Evolutionary conservation across 2,888 invertebrate genomes (phyloP).

Genomic region (Limnephilus lunatus): DNA sequence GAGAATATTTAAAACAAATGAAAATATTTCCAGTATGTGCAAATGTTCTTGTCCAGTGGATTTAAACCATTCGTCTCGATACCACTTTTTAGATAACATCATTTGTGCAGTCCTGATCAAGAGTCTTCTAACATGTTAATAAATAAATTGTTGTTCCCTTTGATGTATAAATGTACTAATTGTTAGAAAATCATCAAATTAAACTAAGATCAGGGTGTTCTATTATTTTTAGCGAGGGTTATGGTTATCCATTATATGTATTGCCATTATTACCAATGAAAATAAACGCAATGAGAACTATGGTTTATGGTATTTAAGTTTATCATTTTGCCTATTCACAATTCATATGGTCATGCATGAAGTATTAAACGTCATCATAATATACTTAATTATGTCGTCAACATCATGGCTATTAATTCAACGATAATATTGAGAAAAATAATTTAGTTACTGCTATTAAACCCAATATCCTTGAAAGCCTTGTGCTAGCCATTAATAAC

Average conservation of each 20-base stretch:
- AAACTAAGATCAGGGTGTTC: background rate
- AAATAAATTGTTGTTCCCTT: too few relatives aligned
- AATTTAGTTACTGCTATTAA: background rate
- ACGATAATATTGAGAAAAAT: background rate
- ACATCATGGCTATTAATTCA: background rate
- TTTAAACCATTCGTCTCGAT: too few relatives aligned
- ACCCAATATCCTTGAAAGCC: background rate
- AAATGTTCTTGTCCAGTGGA: too few relatives aligned
- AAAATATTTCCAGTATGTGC: too few relatives aligned
- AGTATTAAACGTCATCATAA: background rate
- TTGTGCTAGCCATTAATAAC: constrained; percentile 2
- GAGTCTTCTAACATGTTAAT: too few relatives aligned
- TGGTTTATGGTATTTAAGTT: background rate
- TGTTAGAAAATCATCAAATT: too few relatives aligned
- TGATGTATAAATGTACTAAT: too few relatives aligned
- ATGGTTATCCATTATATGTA: background rate
- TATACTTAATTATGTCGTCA: background rate
- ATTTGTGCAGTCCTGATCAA: too few relatives aligned
- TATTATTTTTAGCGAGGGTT: background rate
- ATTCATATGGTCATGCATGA: background rate
- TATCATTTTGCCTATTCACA: background rate
- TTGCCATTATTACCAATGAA: background rate
- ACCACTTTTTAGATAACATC: too few relatives aligned
- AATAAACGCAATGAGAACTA: background rate
- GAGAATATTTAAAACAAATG: too few relatives aligned